phyloP scores from a whole-genome alignment of 1,140 invertebrate species.

The Colletes latitarsis region DNA sequence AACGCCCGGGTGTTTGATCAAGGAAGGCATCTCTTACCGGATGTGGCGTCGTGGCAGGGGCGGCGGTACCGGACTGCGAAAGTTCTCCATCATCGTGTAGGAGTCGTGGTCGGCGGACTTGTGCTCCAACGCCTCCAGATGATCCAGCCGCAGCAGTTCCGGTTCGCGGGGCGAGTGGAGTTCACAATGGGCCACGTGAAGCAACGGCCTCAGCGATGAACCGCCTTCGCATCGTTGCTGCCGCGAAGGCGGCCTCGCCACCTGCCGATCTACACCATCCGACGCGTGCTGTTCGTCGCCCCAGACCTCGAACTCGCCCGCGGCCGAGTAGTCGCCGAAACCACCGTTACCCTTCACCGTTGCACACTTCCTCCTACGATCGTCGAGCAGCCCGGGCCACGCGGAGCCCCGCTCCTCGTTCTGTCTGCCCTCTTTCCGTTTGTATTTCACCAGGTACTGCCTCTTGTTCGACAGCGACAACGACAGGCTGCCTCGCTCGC shows the following conservation, averaged over 20 bases:
- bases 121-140: conserved; percentile 75
- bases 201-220: conserved; percentile 77
- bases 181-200: conserved; percentile 80
- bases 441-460: conserved; percentile 60
- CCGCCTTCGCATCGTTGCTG: conserved; percentile 78
- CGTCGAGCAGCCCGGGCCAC: conserved; percentile 59
- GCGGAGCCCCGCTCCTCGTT: conserved; percentile 44
- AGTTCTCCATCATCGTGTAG: conserved; percentile 80
- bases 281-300: conserved; percentile 75
- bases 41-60: conserved; percentile 78
- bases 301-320: conserved; percentile 80
- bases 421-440: conserved; percentile 53
- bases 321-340: conserved; percentile 80
- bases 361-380: conserved; percentile 73
- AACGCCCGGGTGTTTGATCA: too few species aligned
- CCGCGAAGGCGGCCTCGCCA: conserved; percentile 74
- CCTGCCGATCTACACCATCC: conserved; percentile 76
- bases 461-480: conserved; percentile 50
- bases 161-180: conserved; percentile 79
- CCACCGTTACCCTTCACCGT: conserved; percentile 80
- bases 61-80: conserved; percentile 78
- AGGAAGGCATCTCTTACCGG: conserved; percentile 71
- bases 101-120: conserved; percentile 74
- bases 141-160: conserved; percentile 77
- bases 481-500: conserved; percentile 56